Conservation (phyloP, 35 echinoderm and acorn worm genomes). For the Hemicentrotus pulcherrimus region DNA sequence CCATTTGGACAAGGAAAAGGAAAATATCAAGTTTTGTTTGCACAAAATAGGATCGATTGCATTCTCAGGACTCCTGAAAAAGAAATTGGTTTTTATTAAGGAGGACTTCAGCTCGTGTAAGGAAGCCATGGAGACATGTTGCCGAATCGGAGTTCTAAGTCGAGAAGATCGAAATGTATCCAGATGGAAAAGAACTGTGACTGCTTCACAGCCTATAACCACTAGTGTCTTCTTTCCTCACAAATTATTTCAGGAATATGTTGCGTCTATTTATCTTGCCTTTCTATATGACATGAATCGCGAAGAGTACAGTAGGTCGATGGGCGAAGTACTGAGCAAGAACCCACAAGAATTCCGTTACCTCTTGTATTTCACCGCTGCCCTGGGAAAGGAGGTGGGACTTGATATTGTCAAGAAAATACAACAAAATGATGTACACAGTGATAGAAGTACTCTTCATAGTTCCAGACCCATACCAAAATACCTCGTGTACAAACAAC, state of each 20-base stretch:
- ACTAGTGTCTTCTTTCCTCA: background rate
- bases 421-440: background rate
- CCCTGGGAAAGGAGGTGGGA: background rate
- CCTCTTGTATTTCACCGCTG: slow-evolving; percentile 3
- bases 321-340: background rate
- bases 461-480: background rate
- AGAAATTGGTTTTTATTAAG: background rate
- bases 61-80: background rate
- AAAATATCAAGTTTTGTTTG: background rate
- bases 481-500: background rate
- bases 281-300: background rate
- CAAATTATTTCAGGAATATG: background rate
- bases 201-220: background rate
- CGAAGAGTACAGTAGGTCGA: background rate
- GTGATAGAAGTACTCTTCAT: too few species aligned
- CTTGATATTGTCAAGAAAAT: background rate
- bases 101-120: background rate
- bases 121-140: background rate
- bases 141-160: background rate
- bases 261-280: background rate
- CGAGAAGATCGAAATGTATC: background rate
- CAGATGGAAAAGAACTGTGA: background rate
- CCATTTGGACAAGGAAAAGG: background rate
- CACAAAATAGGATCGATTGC: background rate
- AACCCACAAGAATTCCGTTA: background rate